A percentile compares a stretch with the other conserved stretches of the same genome.
These are phyloP conservation scores for Tetraneura akinire DNA, from an alignment of 1,140 invertebrate species.

Conservation along the genomic window DNA sequence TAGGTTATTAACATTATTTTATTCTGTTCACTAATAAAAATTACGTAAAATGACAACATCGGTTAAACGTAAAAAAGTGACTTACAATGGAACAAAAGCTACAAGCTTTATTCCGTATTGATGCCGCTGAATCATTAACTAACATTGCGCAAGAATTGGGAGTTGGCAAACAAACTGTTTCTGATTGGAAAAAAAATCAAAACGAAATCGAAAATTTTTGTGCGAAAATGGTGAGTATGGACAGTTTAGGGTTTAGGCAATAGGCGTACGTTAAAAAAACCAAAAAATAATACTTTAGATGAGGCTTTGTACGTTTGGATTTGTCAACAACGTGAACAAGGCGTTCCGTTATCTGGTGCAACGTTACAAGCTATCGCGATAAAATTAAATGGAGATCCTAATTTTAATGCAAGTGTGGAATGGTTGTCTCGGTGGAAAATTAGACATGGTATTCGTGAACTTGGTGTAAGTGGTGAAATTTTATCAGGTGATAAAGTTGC, in stretches of 20 bases:
- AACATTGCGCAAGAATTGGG: constrained; percentile 4
- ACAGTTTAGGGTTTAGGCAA: not conserved
- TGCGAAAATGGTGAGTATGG: constrained; percentile 13
- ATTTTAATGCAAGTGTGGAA: no score
- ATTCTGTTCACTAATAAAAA: no score
- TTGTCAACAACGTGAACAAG: no score
- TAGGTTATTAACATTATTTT: no score
- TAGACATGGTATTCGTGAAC: constrained; percentile 52
- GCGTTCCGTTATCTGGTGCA: no score
- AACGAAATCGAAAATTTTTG: constrained; percentile 21
- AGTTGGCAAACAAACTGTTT: constrained; percentile 6
- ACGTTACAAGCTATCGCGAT: no score
- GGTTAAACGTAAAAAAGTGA: constrained; percentile 17
- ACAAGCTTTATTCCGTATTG: constrained; percentile 17
- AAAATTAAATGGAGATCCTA: no score
- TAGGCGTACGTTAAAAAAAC: no score
- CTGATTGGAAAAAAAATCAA: not conserved
- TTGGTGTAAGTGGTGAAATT: constrained; percentile 53
- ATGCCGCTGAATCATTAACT: not conserved
- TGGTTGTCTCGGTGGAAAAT: constrained; percentile 42
- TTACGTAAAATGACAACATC: no score
- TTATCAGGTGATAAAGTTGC: constrained; percentile 51
- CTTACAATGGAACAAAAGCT: constrained; percentile 14
- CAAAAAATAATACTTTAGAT: no score
- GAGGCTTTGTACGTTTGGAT: no score